phyloP scores from a whole-genome alignment of 1,140 invertebrate species.

The Homarus americanus region DNA sequence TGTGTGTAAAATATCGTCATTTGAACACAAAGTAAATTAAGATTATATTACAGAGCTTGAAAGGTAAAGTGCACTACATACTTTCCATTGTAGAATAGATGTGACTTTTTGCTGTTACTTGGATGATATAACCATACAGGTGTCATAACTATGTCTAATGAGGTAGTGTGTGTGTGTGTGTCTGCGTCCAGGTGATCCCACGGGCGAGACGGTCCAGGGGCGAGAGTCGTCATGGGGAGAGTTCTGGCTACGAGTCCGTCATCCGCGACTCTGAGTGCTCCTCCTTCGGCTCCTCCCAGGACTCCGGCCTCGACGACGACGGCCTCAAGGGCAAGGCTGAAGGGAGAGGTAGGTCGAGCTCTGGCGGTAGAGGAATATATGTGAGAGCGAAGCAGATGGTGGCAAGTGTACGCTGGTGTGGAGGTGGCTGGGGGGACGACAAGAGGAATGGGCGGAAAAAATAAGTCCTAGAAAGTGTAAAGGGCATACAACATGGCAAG shows the following conservation, averaged over 20 bases:
- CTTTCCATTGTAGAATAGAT: too few species aligned
- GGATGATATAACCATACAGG: too few species aligned
- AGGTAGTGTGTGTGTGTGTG: too few species aligned
- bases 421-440: not conserved
- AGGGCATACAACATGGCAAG: too few species aligned
- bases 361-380: not conserved
- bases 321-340: constrained; percentile 67
- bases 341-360: constrained; percentile 59
- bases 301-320: constrained; percentile 80
- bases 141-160: too few species aligned
- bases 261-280: constrained; percentile 84
- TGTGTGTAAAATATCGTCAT: too few species aligned
- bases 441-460: too few species aligned
- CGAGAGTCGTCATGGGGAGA: constrained; percentile 82
- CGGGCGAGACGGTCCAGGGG: constrained; percentile 67
- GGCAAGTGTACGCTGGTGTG: not conserved
- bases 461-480: too few species aligned
- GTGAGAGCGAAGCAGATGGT: not conserved
- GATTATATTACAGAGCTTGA: too few species aligned
- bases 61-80: too few species aligned
- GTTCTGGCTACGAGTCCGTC: constrained; percentile 93
- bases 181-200: constrained; percentile 61
- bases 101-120: too few species aligned
- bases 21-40: too few species aligned
- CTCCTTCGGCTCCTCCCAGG: constrained; percentile 90